These are phyloP conservation scores for Eurytoma adleriae DNA, from an alignment of 2,888 invertebrate genomes.

Conservation along the genomic window DNA sequence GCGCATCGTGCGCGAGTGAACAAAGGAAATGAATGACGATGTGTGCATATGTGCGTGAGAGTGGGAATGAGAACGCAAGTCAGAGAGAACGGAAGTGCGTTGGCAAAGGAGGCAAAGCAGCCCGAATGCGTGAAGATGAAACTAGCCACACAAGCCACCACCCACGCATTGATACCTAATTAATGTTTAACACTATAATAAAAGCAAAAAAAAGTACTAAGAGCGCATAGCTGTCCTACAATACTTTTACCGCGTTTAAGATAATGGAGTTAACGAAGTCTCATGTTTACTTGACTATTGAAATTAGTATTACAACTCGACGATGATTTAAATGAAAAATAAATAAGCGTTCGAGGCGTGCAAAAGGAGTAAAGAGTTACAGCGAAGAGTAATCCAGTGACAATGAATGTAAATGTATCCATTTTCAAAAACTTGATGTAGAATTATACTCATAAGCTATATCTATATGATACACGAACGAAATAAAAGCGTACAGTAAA, in stretches of 20 bases:
- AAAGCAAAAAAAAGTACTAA: conserved; percentile 65
- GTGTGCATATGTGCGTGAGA: conserved; percentile 48
- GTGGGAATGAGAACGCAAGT: conserved; percentile 40
- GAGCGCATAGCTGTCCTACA: conserved; percentile 74
- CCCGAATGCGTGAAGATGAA: conserved; percentile 24
- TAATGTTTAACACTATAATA: conserved; percentile 71
- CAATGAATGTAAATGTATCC: conserved; percentile 77
- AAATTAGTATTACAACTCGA: conserved; percentile 70
- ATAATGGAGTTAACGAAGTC: conserved; percentile 66
- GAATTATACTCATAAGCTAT: conserved; percentile 76
- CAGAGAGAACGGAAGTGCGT: conserved; percentile 30
- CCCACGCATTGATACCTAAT: conserved; percentile 67
- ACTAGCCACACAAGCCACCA: conserved; percentile 42
- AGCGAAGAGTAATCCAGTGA: conserved; percentile 74
- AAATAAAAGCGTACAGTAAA: conserved; percentile 75
- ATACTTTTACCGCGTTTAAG: conserved; percentile 70
- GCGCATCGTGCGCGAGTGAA: conserved; percentile 26
- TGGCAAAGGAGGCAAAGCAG: conserved; percentile 8
- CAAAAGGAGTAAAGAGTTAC: conserved; percentile 57
- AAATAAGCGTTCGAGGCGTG: conserved; percentile 58
- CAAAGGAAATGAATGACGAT: conserved; percentile 24
- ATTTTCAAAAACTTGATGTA: conserved; percentile 76
- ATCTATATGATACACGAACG: conserved; percentile 76
- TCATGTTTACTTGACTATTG: conserved; percentile 72
- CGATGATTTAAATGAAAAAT: conserved; percentile 51